Evolutionary conservation across 2,113 vertebrate genomes (phyloP), one percentile per base, ranked within the genome.

Genomic region (Hippoglossus stenolepis): DNA sequence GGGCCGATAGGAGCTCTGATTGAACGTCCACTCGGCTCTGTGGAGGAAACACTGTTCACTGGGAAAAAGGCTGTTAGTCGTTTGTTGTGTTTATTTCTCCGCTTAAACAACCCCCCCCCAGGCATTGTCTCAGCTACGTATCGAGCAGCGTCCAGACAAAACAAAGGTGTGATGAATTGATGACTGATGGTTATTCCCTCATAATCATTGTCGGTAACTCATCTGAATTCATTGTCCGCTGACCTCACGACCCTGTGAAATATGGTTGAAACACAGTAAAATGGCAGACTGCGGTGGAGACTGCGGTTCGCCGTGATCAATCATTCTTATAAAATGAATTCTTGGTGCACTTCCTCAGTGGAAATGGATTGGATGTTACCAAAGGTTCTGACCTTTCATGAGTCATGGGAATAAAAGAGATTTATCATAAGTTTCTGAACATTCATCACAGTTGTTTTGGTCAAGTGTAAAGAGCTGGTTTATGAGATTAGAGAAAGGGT

Each of bases 11-110:
- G 79, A 79, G 80, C 64, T 78, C 80, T 75, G 85, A 80, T 85
- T 85, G 83, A 90, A 85, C 89, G 83, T 89, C 87, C 80, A 86
- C 89, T 87, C 82, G 77, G 75, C 43, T 43, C 72, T n/a, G 58
- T 18, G 18, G 51, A 77, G 77, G 66, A 74, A 86, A 85, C 73
- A 73, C 40, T 12, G 40, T 13, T 43, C 18, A 35, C 40, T 12
- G 24, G 10, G 72, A 65, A 71, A 67, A 31, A 14, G 57, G 73
- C 61, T 66, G 40, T 47, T 3, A 64, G 74, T 75, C 72, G 79
- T 87, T 87, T 24, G 59, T 66, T 66, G 70, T 77, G 23, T 65
- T 84, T 73, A 56, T 43, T 49, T 59, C 43, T 35, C 18, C 11
- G n/a, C 63, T 67, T 54, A 70, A 86, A 80, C 72, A 79, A 31